phyloP scores from a whole-genome alignment of 1,140 invertebrate species.

The Diuraphis noxia region DNA sequence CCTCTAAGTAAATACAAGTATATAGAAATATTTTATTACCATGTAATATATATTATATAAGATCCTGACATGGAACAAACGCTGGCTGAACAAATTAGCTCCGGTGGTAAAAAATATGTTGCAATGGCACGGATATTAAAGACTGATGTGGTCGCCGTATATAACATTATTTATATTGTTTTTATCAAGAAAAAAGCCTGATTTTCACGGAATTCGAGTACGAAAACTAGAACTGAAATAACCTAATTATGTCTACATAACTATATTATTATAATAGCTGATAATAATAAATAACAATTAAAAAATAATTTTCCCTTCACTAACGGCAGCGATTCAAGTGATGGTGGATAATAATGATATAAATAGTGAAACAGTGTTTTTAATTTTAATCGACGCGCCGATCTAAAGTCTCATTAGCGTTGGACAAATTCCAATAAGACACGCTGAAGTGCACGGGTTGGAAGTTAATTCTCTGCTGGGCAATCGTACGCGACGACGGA shows the following conservation, averaged over 20 bases:
- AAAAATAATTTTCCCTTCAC: background rate
- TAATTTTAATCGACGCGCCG: background rate
- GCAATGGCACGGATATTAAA: background rate
- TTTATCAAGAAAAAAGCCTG: background rate
- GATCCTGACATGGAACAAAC: background rate
- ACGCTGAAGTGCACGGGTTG: background rate
- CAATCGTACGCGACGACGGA: background rate
- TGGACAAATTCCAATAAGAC: constrained; percentile 24
- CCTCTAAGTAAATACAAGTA: background rate
- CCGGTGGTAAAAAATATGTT: background rate
- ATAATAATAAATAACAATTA: background rate
- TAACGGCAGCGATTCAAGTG: no score
- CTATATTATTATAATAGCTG: background rate
- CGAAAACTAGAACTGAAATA: background rate
- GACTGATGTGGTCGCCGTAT: background rate
- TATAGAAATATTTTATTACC: background rate
- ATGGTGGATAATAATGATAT: background rate
- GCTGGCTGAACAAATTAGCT: background rate
- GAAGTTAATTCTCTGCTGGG: background rate
- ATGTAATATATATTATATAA: background rate
- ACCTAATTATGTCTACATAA: background rate
- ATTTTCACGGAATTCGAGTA: background rate
- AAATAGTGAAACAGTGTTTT: background rate
- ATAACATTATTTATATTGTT: background rate
- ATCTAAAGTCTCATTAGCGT: constrained; percentile 22